Conservation (phyloP, 2,797 vertebrate species). For the Ciconia nigra region DNA sequence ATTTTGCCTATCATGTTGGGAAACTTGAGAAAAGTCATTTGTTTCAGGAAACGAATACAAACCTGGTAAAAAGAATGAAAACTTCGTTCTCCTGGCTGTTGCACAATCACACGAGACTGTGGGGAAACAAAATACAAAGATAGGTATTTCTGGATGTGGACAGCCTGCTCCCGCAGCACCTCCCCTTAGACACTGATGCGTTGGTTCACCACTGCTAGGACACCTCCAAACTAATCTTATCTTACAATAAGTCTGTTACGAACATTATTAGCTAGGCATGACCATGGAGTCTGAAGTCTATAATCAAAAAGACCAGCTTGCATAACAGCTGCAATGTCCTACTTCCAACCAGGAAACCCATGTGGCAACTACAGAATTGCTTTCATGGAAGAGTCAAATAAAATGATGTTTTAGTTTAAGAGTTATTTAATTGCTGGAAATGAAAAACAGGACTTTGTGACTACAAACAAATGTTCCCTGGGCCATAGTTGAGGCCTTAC, state of each 20-base stretch:
- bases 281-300: background rate
- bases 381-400: background rate
- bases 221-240: background rate
- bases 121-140: background rate
- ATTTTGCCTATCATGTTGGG: background rate
- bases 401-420: background rate
- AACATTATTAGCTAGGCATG: too few relatives aligned
- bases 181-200: background rate
- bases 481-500: too few relatives aligned
- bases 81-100: conserved; percentile 93
- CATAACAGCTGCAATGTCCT: background rate
- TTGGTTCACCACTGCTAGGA: background rate
- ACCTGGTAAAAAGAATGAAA: conserved; percentile 99
- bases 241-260: background rate
- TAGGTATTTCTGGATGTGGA: background rate
- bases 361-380: background rate
- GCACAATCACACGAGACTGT: conserved; percentile 95
- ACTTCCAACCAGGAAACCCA: background rate
- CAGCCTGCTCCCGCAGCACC: background rate
- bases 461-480: background rate
- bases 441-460: background rate
- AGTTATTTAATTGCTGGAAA: background rate
- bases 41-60: background rate
- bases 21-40: background rate
- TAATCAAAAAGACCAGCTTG: background rate